Evolutionary conservation across 2,888 invertebrate genomes (phyloP), one percentile per base, ranked within the genome.

Genomic region (Drosophila quinaria): DNA sequence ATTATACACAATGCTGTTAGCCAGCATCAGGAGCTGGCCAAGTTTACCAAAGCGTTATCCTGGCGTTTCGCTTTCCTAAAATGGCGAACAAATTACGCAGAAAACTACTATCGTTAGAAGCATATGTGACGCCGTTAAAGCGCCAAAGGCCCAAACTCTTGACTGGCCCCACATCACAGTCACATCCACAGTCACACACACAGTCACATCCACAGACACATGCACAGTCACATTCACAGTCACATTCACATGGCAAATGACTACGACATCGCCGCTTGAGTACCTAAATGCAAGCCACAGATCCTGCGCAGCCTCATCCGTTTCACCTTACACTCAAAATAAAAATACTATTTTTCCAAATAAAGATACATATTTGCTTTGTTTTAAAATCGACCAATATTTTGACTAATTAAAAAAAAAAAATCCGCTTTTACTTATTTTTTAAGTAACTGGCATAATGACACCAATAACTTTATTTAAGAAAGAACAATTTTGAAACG

Each of bases 61-160:
- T 65, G 41, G 35, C 56, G 54, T 70, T 29, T 49, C 55, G 39
- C 75, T 61, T 58, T 74, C 73, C 88, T 71, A 71, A 81, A 88
- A 83, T 81, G 74, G 80, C 84, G 81, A 90, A 89, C 91, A 92
- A 91, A 92, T 92, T 92, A 91, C 90, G 90, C 91, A 90, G 91
- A 91, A 91, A 92, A 92, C 91, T 92, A 92, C 92, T 92, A 91
- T 90, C 91, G 90, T 92, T 91, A 91, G 91, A 73, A 90, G 90
- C 92, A 92, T 92, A 91, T 92, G 92, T 79, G 90, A 81, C 89
- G 78, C 81, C 80, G 86, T 74, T 76, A 69, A 68, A 70, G 62
- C 74, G 74, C 78, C 78, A 71, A 64, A 78, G 65, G 73, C 65
- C 70, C 64, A 60, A 63, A 69, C 70, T 78, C 62, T 51, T 61